Base-by-base conservation (phyloP, 2,888 invertebrate species). In the Drymonia ruficornis region DNA sequence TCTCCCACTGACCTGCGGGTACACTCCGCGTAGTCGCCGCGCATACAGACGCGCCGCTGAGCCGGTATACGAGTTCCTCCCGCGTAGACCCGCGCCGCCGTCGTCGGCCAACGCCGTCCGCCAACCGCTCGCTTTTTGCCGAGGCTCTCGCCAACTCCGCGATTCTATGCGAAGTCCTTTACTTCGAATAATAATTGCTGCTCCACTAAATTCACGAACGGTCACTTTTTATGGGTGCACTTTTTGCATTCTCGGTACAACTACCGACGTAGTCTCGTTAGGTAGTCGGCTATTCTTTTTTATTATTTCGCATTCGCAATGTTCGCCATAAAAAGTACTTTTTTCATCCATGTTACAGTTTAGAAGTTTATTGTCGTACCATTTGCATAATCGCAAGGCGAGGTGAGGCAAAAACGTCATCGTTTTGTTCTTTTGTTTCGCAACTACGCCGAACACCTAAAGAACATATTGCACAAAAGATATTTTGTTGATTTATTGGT, bases 31-130 rank as follows among this genome's bases (percentile, higher is more conserved):
- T 91, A 91, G 87, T 86, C 72, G 67, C 74, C 79, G 81, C 85
- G 83, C 75, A 70, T 70, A 73, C 77, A 72, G 76, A 73, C 78
- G 77, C 80, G 75, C 77, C 74, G 83, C 86, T 81, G 91, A 91
- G 91, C 91, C 94, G 95, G 95, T 95, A 95, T 95, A 95, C 95
- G 95, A 95, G 95, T 95, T 95, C 95, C 95, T 95, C 94, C 93
- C 78, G 84, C 84, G 91, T 93, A 93, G 93, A 89, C 85, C 80
- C 80, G 84, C 83, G 83, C 74, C 69, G 73, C 71, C 65, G 79
- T 60, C 69, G 71, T 73, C 70, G 73, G 74, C 72, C 74, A 66
- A 67, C 59, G 61, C 59, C 66, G 59, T 59, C 61, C 63, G 53
- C 64, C 63, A 56, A 52, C 53, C 52, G 61, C 65, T 68, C 69